A percentile compares a stretch with the other conserved stretches of the same genome.
Evolutionary conservation across 2,888 invertebrate genomes (phyloP).

Genomic region (Acanthosepion lycidas): DNA sequence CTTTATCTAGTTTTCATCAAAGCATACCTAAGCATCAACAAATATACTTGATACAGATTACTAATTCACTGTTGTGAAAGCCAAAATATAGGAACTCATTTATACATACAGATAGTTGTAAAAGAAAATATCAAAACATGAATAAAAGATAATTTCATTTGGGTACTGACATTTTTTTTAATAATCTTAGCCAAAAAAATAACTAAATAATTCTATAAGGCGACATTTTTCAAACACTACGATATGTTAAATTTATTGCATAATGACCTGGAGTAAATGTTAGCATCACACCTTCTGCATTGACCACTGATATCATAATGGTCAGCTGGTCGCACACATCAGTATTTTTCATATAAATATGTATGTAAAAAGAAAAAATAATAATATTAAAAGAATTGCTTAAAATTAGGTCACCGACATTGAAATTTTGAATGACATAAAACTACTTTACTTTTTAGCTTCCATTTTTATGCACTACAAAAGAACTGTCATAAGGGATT

Average conservation of each 20-base stretch:
- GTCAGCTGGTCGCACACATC: background rate
- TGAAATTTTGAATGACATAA: constrained; percentile 25
- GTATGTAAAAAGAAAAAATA: background rate
- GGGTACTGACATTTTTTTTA: background rate
- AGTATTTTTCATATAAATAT: background rate
- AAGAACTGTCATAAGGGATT: background rate
- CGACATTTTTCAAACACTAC: background rate
- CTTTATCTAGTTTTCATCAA: background rate
- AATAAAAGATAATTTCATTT: background rate
- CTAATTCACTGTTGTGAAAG: background rate
- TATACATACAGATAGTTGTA: background rate
- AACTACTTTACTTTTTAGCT: constrained; percentile 8
- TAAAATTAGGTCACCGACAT: constrained; percentile 33
- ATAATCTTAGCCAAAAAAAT: background rate
- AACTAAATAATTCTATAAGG: background rate
- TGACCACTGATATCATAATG: background rate
- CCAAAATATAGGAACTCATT: background rate
- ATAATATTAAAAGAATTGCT: background rate
- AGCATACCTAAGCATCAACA: background rate
- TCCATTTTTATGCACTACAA: background rate
- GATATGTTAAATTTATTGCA: background rate
- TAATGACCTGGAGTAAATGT: background rate
- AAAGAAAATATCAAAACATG: background rate
- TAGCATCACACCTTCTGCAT: background rate
- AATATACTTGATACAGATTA: background rate